Evolutionary conservation across 2,113 vertebrate species (phyloP).

Genomic region (Gracilinanus agilis): DNA sequence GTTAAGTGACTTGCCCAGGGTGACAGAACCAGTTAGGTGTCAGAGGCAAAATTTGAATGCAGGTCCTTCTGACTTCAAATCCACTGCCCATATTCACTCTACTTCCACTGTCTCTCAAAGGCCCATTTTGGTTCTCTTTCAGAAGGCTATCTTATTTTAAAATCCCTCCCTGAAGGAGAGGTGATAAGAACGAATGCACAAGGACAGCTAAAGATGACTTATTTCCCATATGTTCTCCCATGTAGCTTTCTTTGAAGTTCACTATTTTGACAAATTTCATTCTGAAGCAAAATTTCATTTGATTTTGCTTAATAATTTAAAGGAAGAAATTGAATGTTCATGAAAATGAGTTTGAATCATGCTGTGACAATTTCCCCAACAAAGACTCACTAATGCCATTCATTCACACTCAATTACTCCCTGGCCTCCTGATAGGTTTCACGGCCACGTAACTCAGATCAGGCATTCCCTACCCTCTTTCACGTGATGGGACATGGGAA

Average conservation of each 20-base stretch:
- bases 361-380: slow-evolving; percentile 59
- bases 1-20: neutral
- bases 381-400: slow-evolving; percentile 40
- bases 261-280: slow-evolving; percentile 42
- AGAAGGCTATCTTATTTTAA: neutral
- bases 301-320: slow-evolving; percentile 55
- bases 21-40: neutral
- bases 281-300: slow-evolving; percentile 54
- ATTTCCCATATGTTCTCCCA: slow-evolving; percentile 28
- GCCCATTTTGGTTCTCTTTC: neutral
- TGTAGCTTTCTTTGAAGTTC: slow-evolving; percentile 10
- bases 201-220: slow-evolving; percentile 33
- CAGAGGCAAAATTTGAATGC: neutral
- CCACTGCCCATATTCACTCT: neutral
- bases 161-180: neutral
- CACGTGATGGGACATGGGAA: slow-evolving; percentile 6
- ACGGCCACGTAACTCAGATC: slow-evolving; percentile 15
- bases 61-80: neutral
- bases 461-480: slow-evolving; percentile 41
- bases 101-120: neutral
- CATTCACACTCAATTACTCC: slow-evolving; percentile 48
- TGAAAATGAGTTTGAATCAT: slow-evolving; percentile 44
- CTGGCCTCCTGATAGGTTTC: slow-evolving; percentile 1
- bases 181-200: slow-evolving; percentile 24
- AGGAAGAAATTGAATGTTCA: slow-evolving; percentile 47